phyloP scores from a whole-genome alignment of 2,888 invertebrate genomes.

The Rhagium mordax region DNA sequence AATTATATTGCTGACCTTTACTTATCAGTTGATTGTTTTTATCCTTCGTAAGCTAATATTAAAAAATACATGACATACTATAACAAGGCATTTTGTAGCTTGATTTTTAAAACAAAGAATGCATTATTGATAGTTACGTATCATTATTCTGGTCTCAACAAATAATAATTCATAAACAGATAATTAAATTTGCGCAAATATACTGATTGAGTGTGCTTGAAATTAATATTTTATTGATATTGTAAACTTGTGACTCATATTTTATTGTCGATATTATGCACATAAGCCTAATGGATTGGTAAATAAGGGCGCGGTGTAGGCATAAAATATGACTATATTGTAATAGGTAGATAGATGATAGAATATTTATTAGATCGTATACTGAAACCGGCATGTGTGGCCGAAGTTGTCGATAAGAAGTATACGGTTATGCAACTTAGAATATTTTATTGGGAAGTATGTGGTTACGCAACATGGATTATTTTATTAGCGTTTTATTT shows the following conservation, averaged over 20 bases:
- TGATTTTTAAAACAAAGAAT: neutral
- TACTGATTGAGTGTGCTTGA: slow-evolving; percentile 6
- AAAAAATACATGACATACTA: neutral
- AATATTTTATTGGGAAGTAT: no score
- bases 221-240: slow-evolving; percentile 23
- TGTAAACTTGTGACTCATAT: slow-evolving; percentile 36
- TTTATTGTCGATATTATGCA: slow-evolving; percentile 35
- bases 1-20: neutral
- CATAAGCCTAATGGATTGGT: slow-evolving; percentile 50
- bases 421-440: neutral
- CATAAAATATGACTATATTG: slow-evolving; percentile 29
- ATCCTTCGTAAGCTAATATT: neutral
- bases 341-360: slow-evolving; percentile 21
- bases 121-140: neutral
- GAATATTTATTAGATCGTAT: slow-evolving; percentile 2
- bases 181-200: slow-evolving; percentile 7
- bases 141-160: neutral
- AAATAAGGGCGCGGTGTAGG: slow-evolving; percentile 46
- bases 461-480: no score
- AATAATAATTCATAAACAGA: neutral
- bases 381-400: slow-evolving; percentile 13
- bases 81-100: neutral
- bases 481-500: no score
- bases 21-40: neutral
- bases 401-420: neutral